Evolutionary conservation across 1,140 invertebrate genomes (phyloP), one percentile per base, ranked within the genome.

Genomic region (Lutraria rhynchaena): DNA sequence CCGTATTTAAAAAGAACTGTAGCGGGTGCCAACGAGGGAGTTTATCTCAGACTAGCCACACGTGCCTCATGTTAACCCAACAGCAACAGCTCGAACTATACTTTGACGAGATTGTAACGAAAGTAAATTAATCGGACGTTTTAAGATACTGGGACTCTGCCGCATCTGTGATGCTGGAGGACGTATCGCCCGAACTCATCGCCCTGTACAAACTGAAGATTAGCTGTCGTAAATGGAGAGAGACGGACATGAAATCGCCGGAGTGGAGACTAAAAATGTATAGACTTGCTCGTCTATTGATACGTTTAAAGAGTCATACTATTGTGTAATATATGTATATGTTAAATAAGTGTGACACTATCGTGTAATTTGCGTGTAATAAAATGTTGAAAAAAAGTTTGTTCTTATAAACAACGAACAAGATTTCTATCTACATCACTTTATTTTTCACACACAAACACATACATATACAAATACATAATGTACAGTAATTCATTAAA

Each of bases 261-360:
- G 27, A 61, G 33, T 75, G 73, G 73, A 63, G 22, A 61, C 60
- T 44, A 44, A 75, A 75, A n/a, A n/a, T n/a, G n/a, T n/a, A n/a
- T n/a, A n/a, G n/a, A n/a, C n/a, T n/a, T n/a, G n/a, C n/a, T n/a
- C n/a, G n/a, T n/a, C n/a, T n/a, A n/a, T n/a, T n/a, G n/a, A n/a
- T n/a, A n/a, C n/a, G n/a, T n/a, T n/a, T n/a, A n/a, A n/a, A n/a
- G n/a, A n/a, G n/a, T n/a, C n/a, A n/a, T n/a, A n/a, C n/a, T n/a
- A n/a, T n/a, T n/a, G n/a, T n/a, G n/a, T n/a, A n/a, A n/a, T n/a
- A n/a, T n/a, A n/a, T n/a, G n/a, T n/a, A n/a, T n/a, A n/a, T 11
- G 19, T 49, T n/a, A n/a, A n/a, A n/a, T n/a, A n/a, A n/a, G n/a
- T n/a, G n/a, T n/a, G n/a, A n/a, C n/a, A n/a, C n/a, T n/a, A n/a